phyloP scores from a whole-genome alignment of 2,113 vertebrate genomes.

The Tetrax tetrax region DNA sequence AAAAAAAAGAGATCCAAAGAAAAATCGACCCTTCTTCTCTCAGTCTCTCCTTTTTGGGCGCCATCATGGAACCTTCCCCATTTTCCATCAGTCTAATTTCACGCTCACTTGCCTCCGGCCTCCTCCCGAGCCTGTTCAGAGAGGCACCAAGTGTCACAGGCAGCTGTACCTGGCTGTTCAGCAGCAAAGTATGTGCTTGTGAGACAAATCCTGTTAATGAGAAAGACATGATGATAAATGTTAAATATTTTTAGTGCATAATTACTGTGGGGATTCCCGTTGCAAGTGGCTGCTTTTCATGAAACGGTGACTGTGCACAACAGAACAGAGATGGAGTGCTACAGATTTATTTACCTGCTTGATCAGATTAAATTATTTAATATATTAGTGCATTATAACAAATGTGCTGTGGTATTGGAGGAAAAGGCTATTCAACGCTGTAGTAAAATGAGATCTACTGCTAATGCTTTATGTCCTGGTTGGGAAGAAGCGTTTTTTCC shows the following conservation, averaged over 20 bases:
- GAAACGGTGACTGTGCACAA: background rate
- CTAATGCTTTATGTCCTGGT: background rate
- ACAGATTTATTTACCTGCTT: constrained; percentile 18
- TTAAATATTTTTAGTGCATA: constrained; percentile 3
- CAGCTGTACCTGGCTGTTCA: background rate
- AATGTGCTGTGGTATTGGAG: background rate
- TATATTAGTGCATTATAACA: background rate
- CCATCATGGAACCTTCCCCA: fast-evolving
- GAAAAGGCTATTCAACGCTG: background rate
- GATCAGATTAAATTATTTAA: constrained; percentile 16
- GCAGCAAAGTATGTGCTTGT: background rate
- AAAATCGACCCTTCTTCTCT: background rate
- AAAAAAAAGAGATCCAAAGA: background rate
- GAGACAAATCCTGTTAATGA: background rate
- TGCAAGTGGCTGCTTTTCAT: background rate
- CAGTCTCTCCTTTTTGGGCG: too few species aligned
- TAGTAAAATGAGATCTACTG: background rate
- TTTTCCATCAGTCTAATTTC: background rate
- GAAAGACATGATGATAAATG: background rate
- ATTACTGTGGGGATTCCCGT: constrained; percentile 21
- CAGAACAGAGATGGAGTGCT: background rate
- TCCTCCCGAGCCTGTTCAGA: background rate
- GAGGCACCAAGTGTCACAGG: background rate
- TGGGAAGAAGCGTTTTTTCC: background rate
- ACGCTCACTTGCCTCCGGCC: background rate